These are phyloP conservation scores for Caenorhabditis sp. DNA, from an alignment of 2,888 invertebrate species.

Conservation along the genomic window DNA sequence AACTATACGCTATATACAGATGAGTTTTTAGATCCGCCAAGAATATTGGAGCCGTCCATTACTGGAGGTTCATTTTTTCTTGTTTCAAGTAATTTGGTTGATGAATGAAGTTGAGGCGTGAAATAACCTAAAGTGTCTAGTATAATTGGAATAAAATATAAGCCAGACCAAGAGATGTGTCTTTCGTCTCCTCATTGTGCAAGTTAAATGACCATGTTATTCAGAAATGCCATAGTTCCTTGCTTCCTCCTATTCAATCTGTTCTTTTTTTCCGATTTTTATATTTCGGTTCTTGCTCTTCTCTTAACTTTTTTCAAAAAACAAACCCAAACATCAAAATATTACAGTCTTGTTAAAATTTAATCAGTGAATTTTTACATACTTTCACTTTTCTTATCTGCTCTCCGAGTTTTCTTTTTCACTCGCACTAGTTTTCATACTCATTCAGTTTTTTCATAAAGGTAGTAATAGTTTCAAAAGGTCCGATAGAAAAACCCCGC, in stretches of 20 bases:
- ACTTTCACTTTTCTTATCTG: background rate
- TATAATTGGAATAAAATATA: slow-evolving; percentile 11
- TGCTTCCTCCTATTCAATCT: slow-evolving; percentile 2
- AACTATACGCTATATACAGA: slow-evolving; percentile 31
- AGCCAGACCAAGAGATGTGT: slow-evolving; percentile 15
- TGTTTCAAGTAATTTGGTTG: slow-evolving; percentile 49
- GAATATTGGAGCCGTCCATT: slow-evolving; percentile 24
- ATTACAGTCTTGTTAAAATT: background rate
- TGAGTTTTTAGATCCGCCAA: slow-evolving; percentile 52
- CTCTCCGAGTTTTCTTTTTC: background rate
- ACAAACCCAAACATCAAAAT: background rate
- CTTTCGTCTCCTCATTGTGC: background rate
- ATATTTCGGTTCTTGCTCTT: too few species aligned
- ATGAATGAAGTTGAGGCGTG: slow-evolving; percentile 21
- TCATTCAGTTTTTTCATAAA: background rate
- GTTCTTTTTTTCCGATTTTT: slow-evolving; percentile 4
- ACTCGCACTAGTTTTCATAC: background rate
- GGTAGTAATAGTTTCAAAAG: background rate
- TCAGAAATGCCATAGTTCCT: slow-evolving; percentile 13
- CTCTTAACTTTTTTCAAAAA: too few species aligned
- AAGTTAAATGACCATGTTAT: background rate
- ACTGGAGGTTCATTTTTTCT: slow-evolving; percentile 48
- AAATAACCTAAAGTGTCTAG: background rate
- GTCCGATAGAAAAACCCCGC: background rate
- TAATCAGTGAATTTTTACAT: background rate